phyloP scores from a whole-genome alignment of 2,797 vertebrate species.

The Coracias cyanogaster region DNA sequence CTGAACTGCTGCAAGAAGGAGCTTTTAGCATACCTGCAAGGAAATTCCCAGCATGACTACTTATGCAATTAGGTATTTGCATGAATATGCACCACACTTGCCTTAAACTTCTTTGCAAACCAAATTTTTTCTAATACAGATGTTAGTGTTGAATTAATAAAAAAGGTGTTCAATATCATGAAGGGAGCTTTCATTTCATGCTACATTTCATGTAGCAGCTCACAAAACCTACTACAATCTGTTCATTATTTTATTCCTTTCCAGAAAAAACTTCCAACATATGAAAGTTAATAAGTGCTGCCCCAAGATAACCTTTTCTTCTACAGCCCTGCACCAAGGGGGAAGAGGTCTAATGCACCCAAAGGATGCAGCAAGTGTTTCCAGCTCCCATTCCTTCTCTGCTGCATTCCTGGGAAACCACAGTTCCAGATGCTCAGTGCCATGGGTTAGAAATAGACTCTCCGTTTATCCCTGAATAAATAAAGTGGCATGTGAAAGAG shows the following conservation, averaged over 20 bases:
- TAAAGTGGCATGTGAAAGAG: not conserved
- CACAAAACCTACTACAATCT: not conserved
- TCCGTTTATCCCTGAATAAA: not conserved
- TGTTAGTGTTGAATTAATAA: not conserved
- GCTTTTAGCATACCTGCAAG: not conserved
- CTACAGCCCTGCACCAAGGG: not conserved
- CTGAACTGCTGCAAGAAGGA: not conserved
- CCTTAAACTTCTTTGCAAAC: slow-evolving; percentile 9
- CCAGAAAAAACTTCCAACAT: not conserved
- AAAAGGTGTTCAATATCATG: not conserved
- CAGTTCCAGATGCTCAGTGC: not conserved
- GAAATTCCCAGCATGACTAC: slow-evolving; percentile 1
- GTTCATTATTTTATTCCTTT: not conserved
- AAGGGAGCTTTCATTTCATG: not conserved
- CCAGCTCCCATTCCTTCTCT: not conserved
- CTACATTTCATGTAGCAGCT: not conserved
- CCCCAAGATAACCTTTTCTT: not conserved
- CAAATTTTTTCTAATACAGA: slow-evolving; percentile 14
- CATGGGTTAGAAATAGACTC: not conserved
- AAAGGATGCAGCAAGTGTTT: not conserved
- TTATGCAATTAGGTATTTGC: not conserved
- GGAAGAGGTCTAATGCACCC: not conserved
- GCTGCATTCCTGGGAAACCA: not conserved
- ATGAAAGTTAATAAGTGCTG: not conserved
- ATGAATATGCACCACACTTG: not conserved